Base-by-base conservation (phyloP, 2,888 invertebrate genomes). In the Drosophila kuntzei region DNA sequence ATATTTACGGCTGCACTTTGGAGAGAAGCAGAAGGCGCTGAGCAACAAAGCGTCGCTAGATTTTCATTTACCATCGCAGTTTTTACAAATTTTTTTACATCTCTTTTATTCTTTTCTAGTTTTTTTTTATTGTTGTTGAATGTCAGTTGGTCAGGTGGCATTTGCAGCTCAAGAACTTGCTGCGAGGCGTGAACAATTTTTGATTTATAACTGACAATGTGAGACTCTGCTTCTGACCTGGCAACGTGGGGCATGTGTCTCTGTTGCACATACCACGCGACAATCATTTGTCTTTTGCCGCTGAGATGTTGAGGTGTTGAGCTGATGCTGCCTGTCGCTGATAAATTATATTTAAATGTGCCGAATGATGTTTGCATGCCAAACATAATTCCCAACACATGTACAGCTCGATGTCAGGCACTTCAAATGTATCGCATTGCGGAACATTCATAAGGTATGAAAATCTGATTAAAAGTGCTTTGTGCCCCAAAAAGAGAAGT, bases 1-100 rank as follows among this genome's bases (percentile, higher is more conserved):
- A 70, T 76, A 67, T 88, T 83, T 85, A 86, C 67, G 88, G 66
- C 50, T 80, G 87, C 87, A 83, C 88, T 86, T 88, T 41, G 71
- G 87, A 63, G 76, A 53, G 74, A 36, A 71, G 50, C 32, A 50
- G 47, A 14, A 61, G 36, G 29, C 32, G n/a, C 25, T 8, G 5
- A 22, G 66, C 60, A 55, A 53, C 75, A 68, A 51, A 64, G 76
- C 77, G 51, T 32, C 61, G 61, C 72, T 86, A 88, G 64, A 86
- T 86, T 76, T 71, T 69, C 78, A 78, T 86, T 85, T 79, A 57
- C 47, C 27, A 7, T 7, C 14, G 43, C 47, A 47, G 43, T 37
- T 60, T 37, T 46, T n/a, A 9, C 8, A 27, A n/a, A 18, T 36
- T 43, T 32, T 37, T 43, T 54, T 62, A 29, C 34, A 22, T 22